These are phyloP conservation scores for Takifugu flavidus DNA, from an alignment of 2,113 vertebrate species.

Conservation along the genomic window DNA sequence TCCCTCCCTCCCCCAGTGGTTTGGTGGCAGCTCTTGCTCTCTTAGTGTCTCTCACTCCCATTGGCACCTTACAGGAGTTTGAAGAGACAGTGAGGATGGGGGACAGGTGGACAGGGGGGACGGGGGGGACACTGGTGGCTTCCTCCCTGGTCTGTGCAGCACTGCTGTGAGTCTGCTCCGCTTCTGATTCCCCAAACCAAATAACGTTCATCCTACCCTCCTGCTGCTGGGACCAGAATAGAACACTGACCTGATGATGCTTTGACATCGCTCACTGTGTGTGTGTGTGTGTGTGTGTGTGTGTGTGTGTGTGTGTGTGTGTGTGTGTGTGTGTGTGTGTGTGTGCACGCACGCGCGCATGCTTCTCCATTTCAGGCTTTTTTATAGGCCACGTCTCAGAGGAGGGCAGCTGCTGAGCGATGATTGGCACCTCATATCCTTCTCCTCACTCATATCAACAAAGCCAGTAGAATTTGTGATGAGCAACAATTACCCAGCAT, in stretches of 20 bases:
- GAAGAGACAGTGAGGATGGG: conserved; percentile 15
- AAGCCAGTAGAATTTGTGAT: conserved; percentile 17
- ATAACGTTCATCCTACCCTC: conserved; percentile 36
- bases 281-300: conserved; percentile 17
- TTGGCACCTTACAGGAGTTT: conserved; percentile 33
- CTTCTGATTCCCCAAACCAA: conserved; percentile 41
- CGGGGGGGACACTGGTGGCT: conserved; percentile 52
- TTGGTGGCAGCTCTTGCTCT: conserved; percentile 62
- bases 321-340: conserved; percentile 2
- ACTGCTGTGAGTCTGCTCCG: conserved; percentile 22
- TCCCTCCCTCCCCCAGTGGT: conserved; percentile 44
- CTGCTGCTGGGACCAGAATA: conserved; percentile 49
- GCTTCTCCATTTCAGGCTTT: conserved; percentile 38
- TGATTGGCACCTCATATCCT: conserved; percentile 45
- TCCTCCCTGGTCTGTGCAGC: conserved; percentile 23
- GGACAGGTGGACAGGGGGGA: conserved; percentile 17
- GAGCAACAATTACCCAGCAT: conserved; percentile 27
- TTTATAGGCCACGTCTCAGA: conserved; percentile 65
- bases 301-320: conserved; percentile 5
- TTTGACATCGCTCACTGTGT: conserved; percentile 5
- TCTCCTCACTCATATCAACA: conserved; percentile 28
- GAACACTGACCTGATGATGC: conserved; percentile 49
- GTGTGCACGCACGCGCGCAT: neutral
- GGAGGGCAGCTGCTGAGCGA: conserved; percentile 56
- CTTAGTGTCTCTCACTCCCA: conserved; percentile 50